Conservation (phyloP, 2,113 vertebrate species). For the Mellivora capensis region DNA sequence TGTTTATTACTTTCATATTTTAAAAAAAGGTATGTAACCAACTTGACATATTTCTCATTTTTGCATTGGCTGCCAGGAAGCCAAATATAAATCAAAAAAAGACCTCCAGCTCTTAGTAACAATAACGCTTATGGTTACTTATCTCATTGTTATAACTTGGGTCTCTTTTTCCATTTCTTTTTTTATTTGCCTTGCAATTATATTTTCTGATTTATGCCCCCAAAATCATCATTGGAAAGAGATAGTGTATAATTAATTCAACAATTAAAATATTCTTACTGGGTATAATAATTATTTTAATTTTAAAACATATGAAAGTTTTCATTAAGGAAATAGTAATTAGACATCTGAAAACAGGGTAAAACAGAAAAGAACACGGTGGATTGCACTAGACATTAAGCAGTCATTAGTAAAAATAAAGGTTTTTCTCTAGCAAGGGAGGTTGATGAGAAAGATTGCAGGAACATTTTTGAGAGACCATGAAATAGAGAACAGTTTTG, state of each 20-base stretch:
- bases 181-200: neutral
- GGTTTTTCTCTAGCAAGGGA: neutral
- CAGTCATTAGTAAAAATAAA: constrained; percentile 16
- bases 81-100: neutral
- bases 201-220: neutral
- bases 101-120: neutral
- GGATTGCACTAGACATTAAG: neutral
- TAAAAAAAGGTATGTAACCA: neutral
- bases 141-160: neutral
- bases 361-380: neutral
- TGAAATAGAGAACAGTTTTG: neutral
- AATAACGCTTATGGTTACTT: neutral
- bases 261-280: neutral
- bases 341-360: neutral
- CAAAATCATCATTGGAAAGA: neutral
- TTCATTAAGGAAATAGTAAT: neutral
- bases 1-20: neutral
- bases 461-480: neutral
- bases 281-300: neutral
- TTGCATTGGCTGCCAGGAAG: neutral
- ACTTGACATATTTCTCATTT: neutral
- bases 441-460: neutral
- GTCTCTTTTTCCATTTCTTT: neutral
- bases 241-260: neutral
- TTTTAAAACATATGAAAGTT: neutral